Percentiles rank a stretch among this genome's conserved stretches.
Evolutionary conservation across 2,888 invertebrate species (phyloP).

Genomic region (Lydus trimaculatus): DNA sequence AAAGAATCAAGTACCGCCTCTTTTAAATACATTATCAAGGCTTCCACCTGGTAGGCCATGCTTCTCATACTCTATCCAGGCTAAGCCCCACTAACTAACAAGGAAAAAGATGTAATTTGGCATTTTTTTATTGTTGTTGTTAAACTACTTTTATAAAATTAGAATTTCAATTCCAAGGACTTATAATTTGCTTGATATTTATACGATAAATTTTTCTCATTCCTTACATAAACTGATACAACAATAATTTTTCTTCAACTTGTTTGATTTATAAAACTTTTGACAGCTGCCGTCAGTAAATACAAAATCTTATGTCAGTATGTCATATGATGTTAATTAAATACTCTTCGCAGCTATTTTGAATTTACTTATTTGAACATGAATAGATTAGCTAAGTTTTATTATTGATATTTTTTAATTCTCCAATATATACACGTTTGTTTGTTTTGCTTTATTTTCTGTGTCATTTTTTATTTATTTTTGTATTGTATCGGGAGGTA

Average conservation of each 20-base stretch:
- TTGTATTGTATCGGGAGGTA: constrained; percentile 15
- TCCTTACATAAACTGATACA: background rate
- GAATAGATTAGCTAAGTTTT: too few species aligned
- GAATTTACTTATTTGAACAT: too few species aligned
- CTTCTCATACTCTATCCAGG: constrained; percentile 24
- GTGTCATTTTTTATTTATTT: constrained; percentile 19
- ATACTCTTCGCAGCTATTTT: background rate
- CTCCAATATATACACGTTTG: background rate
- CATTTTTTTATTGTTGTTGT: background rate
- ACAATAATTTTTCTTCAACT: background rate
- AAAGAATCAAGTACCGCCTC: constrained; percentile 42
- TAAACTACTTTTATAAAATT: background rate
- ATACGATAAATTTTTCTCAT: background rate
- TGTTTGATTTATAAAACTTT: constrained; percentile 1
- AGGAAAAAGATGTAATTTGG: background rate
- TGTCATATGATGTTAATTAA: constrained; percentile 2
- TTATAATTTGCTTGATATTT: background rate
- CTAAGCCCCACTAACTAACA: background rate
- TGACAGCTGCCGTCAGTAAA: constrained; percentile 1
- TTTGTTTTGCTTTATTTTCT: background rate
- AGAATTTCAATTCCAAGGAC: background rate
- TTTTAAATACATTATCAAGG: constrained; percentile 17
- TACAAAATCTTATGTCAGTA: constrained; percentile 8
- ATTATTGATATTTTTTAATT: background rate
- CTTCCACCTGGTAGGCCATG: constrained; percentile 25